phyloP scores from a whole-genome alignment of 2,113 vertebrate species.

The Coptodon bakossiorum region DNA sequence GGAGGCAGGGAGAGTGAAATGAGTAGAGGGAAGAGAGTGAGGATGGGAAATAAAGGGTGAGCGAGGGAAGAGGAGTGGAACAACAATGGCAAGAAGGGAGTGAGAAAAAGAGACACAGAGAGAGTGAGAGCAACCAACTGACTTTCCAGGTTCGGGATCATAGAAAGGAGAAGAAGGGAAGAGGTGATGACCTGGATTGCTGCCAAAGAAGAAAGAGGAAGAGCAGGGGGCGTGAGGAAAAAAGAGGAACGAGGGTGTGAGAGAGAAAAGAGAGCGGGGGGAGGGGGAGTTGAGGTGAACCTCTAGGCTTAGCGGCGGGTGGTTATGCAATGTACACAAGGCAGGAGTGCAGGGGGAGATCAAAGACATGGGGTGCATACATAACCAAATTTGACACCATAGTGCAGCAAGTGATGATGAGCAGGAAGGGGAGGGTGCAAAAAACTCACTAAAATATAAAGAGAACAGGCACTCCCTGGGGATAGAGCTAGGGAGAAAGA shows the following conservation, averaged over 20 bases:
- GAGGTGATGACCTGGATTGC: conserved; percentile 27
- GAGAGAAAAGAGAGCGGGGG: not conserved
- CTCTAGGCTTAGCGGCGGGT: conserved; percentile 15
- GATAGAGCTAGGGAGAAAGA: not conserved
- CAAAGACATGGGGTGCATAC: conserved; percentile 43
- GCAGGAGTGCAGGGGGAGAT: conserved; percentile 7
- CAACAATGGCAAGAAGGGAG: not conserved
- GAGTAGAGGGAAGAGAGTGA: not conserved
- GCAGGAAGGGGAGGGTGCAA: not conserved
- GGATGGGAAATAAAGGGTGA: conserved; percentile 15
- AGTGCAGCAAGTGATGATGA: conserved; percentile 24
- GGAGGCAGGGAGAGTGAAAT: conserved; percentile 29
- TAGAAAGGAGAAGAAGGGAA: not conserved
- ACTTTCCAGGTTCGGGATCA: not conserved
- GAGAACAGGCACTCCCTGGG: conserved; percentile 13
- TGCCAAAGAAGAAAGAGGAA: conserved; percentile 9
- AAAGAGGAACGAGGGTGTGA: not conserved
- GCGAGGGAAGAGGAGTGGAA: not conserved
- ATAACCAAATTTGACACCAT: conserved; percentile 40
- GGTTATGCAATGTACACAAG: conserved; percentile 56
- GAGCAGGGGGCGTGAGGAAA: not conserved
- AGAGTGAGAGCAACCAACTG: not conserved
- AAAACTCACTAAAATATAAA: conserved; percentile 7
- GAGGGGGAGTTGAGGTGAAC: not conserved
- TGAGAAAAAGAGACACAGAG: not conserved